Evolutionary conservation across 1,140 invertebrate species (phyloP).

Genomic region (Procambarus clarkii): DNA sequence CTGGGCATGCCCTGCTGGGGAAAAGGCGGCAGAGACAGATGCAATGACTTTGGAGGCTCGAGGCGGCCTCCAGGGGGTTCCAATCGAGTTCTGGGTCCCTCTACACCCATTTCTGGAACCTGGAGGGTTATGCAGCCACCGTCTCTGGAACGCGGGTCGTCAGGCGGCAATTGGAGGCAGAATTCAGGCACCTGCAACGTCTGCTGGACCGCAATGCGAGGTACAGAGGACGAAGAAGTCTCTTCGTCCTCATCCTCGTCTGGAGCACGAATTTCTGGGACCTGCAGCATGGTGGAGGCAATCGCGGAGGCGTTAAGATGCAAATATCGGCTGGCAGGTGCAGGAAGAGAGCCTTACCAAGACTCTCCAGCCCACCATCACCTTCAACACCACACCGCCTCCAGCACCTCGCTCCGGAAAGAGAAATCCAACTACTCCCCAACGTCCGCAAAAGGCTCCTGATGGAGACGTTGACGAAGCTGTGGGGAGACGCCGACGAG

Average conservation of each 20-base stretch:
- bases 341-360: constrained; percentile 6
- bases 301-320: constrained; percentile 12
- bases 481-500: background rate
- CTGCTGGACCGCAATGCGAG: background rate
- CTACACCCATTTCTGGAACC: constrained; percentile 33
- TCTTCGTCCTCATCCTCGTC: constrained; percentile 54
- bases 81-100: background rate
- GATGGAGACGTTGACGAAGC: constrained; percentile 1
- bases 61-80: background rate
- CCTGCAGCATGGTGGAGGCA: constrained; percentile 40
- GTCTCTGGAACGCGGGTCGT: constrained; percentile 15
- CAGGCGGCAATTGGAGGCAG: constrained; percentile 31
- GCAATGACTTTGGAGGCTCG: constrained; percentile 48
- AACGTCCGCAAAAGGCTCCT: background rate
- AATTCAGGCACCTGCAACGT: constrained; percentile 27
- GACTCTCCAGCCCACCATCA: constrained; percentile 36
- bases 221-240: background rate
- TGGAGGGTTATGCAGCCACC: constrained; percentile 44
- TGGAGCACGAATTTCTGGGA: constrained; percentile 47
- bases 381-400: background rate
- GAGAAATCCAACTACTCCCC: background rate
- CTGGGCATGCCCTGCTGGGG: constrained; percentile 27
- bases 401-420: background rate
- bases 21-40: constrained; percentile 60
- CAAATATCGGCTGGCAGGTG: constrained; percentile 1